A percentile compares a stretch with the other conserved stretches of the same genome.
Evolutionary conservation across 2,113 vertebrate species (phyloP).

Genomic region (Boleophthalmus pectinirostris): DNA sequence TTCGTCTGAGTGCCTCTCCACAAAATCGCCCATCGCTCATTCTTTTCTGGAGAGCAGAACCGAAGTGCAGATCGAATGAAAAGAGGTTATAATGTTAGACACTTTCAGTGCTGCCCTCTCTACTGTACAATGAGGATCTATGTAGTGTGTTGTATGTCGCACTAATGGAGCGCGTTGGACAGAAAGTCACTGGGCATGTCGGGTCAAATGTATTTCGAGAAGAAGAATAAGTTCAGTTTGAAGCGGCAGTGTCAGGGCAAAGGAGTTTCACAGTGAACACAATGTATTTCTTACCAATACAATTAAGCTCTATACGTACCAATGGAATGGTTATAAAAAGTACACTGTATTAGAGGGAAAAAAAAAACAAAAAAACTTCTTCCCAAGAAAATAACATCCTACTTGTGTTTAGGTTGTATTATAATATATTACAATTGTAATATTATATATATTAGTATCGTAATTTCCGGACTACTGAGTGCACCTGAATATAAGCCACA

Average conservation of each 20-base stretch:
- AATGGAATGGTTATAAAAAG: background rate
- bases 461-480: no score
- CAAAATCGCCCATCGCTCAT: slow-evolving; percentile 59
- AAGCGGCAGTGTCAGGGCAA: slow-evolving; percentile 6
- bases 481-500: no score
- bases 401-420: no score
- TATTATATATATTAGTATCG: no score
- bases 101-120: slow-evolving; percentile 40
- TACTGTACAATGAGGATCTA: slow-evolving; percentile 37
- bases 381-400: background rate
- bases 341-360: background rate
- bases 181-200: slow-evolving; percentile 38
- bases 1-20: slow-evolving; percentile 64
- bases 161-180: slow-evolving; percentile 33
- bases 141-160: slow-evolving; percentile 25
- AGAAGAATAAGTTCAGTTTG: slow-evolving; percentile 25
- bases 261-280: slow-evolving; percentile 8
- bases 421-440: background rate
- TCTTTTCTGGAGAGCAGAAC: slow-evolving; percentile 33
- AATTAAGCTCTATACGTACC: background rate
- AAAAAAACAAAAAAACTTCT: background rate
- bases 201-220: slow-evolving; percentile 44
- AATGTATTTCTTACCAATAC: slow-evolving; percentile 3
- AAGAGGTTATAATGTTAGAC: slow-evolving; percentile 36
- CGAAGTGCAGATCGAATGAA: slow-evolving; percentile 36